Conservation (phyloP, 2,888 invertebrate species). For the Drosophila anomalipes region DNA sequence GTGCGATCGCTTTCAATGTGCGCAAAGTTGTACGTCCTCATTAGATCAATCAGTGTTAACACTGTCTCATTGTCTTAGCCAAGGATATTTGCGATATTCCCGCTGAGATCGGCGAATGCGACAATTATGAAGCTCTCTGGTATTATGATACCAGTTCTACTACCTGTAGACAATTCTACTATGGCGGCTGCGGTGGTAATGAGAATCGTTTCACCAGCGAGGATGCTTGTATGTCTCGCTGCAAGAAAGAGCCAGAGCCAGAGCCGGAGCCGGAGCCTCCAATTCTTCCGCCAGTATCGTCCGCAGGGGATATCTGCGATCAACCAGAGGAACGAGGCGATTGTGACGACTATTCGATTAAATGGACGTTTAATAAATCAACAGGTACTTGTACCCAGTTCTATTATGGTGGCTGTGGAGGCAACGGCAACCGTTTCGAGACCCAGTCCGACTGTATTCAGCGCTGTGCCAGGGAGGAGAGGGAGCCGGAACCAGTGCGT, state of each 20-base stretch:
- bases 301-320: constrained; percentile 86
- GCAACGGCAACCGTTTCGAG: constrained; percentile 94
- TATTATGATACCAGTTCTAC: constrained; percentile 92
- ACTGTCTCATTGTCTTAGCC: constrained; percentile 83
- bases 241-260: constrained; percentile 87
- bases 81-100: constrained; percentile 91
- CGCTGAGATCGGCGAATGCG: constrained; percentile 91
- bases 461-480: constrained; percentile 87
- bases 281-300: constrained; percentile 50
- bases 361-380: constrained; percentile 93
- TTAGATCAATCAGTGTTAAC: constrained; percentile 20
- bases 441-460: constrained; percentile 88
- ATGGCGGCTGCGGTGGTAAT: constrained; percentile 97
- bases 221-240: constrained; percentile 89
- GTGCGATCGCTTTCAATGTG: constrained; percentile 68
- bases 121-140: constrained; percentile 91
- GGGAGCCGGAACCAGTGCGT: constrained; percentile 38
- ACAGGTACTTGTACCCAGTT: constrained; percentile 91
- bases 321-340: constrained; percentile 90
- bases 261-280: constrained; percentile 74
- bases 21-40: constrained; percentile 7
- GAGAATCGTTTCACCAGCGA: constrained; percentile 92
- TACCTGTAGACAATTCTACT: constrained; percentile 93
- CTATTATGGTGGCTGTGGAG: constrained; percentile 96
- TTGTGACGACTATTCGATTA: constrained; percentile 90